These are phyloP conservation scores for Fringilla coelebs DNA, from an alignment of 2,797 vertebrate genomes.

Conservation along the genomic window DNA sequence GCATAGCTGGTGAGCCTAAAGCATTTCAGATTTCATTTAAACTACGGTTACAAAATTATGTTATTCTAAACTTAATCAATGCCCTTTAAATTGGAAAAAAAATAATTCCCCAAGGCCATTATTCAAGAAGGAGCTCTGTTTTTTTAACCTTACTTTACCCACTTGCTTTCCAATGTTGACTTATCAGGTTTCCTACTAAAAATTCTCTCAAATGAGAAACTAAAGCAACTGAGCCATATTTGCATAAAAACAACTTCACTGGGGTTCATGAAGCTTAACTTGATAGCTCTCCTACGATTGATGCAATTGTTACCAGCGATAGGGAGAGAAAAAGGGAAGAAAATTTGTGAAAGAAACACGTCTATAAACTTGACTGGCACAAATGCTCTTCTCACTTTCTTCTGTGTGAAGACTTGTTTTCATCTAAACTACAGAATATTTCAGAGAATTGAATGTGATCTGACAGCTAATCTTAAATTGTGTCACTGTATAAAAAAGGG, in stretches of 20 bases:
- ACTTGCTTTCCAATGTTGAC: neutral
- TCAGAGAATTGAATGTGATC: slow-evolving; percentile 42
- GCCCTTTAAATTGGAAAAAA: neutral
- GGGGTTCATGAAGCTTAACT: neutral
- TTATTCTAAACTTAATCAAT: neutral
- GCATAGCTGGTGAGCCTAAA: neutral
- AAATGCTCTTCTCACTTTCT: slow-evolving; percentile 33
- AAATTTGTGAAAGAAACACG: neutral
- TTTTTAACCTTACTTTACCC: neutral
- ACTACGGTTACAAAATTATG: neutral
- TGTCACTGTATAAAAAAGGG: slow-evolving; percentile 30
- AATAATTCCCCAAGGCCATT: neutral
- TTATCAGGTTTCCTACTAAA: neutral
- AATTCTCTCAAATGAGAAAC: slow-evolving; percentile 20
- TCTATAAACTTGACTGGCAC: slow-evolving; percentile 11
- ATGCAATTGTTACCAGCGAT: slow-evolving; percentile 26
- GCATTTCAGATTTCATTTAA: neutral
- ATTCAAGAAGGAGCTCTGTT: neutral
- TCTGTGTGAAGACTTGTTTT: slow-evolving; percentile 33
- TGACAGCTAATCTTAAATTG: slow-evolving; percentile 59
- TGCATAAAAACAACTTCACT: slow-evolving; percentile 48
- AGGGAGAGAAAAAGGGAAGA: neutral
- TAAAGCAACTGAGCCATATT: slow-evolving; percentile 17
- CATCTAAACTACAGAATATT: slow-evolving; percentile 37
- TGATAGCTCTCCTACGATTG: neutral